Conservation (phyloP, 92 coral and sea anemone genomes). For the Muricea muricata region DNA sequence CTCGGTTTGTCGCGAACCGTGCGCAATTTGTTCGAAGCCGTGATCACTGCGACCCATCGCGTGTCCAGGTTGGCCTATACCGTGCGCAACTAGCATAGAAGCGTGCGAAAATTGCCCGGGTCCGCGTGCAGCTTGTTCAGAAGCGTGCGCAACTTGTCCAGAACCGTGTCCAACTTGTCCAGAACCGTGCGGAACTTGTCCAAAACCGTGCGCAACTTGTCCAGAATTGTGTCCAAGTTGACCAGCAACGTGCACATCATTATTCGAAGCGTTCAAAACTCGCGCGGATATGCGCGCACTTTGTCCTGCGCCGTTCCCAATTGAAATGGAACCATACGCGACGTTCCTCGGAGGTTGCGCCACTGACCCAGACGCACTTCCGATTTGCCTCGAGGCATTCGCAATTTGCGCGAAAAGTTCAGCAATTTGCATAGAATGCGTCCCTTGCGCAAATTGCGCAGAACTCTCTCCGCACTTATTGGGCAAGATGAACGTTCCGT, state of each 20-base stretch:
- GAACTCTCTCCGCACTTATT: conserved; percentile 14
- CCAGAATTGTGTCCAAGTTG: neutral
- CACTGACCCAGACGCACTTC: neutral
- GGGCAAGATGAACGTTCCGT: neutral
- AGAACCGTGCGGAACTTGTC: neutral
- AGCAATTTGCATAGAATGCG: neutral
- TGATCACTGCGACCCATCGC: neutral
- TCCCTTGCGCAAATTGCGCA: neutral
- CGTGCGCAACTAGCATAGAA: neutral
- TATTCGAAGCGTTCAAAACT: neutral
- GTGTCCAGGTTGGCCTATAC: neutral
- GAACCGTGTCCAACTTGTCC: neutral
- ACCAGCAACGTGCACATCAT: neutral
- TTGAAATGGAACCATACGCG: neutral
- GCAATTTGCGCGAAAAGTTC: neutral
- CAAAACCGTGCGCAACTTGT: neutral
- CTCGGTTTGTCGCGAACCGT: neutral
- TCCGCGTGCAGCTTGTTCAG: neutral
- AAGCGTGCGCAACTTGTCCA: neutral
- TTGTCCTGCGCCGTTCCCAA: neutral
- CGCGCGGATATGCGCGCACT: neutral
- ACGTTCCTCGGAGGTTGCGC: neutral
- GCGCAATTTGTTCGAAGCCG: neutral
- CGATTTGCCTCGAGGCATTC: neutral
- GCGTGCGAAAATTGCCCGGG: neutral